These are phyloP conservation scores for Gopherus evgoodei DNA, from an alignment of 2,113 vertebrate species.

Conservation along the genomic window DNA sequence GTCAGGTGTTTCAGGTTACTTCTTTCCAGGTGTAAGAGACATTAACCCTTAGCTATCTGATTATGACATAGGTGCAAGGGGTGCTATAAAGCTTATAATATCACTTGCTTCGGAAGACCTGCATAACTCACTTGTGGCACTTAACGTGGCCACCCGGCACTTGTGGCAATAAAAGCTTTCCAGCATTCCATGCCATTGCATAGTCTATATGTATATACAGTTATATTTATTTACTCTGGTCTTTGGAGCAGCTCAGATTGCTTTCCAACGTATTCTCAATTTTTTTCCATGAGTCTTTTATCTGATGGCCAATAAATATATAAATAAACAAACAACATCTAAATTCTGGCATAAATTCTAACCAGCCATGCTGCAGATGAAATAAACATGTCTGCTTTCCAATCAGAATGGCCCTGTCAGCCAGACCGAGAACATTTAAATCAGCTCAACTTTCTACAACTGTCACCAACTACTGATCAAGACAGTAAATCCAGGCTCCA, in stretches of 20 bases:
- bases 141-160: not conserved
- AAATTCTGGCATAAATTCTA: not conserved
- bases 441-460: not conserved
- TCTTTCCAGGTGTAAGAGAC: too few species aligned
- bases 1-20: too few species aligned
- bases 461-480: accelerated
- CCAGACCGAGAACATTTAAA: accelerated
- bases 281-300: not conserved
- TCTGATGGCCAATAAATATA: not conserved
- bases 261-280: not conserved
- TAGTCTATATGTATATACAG: accelerated
- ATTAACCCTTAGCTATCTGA: too few species aligned
- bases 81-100: not conserved
- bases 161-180: conserved; percentile 22
- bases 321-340: not conserved
- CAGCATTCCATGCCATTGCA: not conserved
- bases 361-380: accelerated
- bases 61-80: not conserved
- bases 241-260: accelerated
- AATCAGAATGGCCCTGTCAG: accelerated
- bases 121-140: not conserved
- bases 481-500: not conserved
- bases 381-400: not conserved
- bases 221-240: not conserved
- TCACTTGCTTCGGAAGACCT: accelerated